Evolutionary conservation across 2,888 invertebrate species (phyloP), one percentile per base, ranked within the genome.

Genomic region (Heliconius ethilla): DNA sequence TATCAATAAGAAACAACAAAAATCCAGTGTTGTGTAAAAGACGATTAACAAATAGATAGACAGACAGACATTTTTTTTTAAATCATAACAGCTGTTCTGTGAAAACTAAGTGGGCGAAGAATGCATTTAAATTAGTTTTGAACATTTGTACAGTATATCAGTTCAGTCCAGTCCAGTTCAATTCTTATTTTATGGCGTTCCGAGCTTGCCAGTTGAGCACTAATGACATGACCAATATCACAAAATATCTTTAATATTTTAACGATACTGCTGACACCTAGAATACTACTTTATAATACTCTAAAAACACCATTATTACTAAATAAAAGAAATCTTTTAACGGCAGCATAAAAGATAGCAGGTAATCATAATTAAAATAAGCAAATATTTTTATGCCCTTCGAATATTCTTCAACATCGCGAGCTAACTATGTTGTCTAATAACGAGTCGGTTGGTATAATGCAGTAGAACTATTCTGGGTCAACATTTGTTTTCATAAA

Each of bases 401-500:
- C 67, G 37, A 37, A 67, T 40, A 67, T 67, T 67, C 40, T 67
- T 40, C 25, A 67, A 67, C 40, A n/a, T n/a, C 37, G 13, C 67
- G 11, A 62, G 37, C 45, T 51, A 51, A 51, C 67, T 67, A 67
- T 67, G 67, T 67, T 40, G 67, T 67, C 67, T 67, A 40, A 40
- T 67, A 40, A 67, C 13, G n/a, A 67, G 67, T 2, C 2, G 25
- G 25, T 62, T 25, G 25, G 25, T 67, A 67, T 67, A 67, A 67
- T 40, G n/a, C 67, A 37, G 37, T 67, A 40, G 40, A 67, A 67
- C 37, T 67, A 40, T 67, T 67, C 67, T 67, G 40, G 40, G 67
- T 67, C 67, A 67, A 67, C 67, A 67, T 67, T 67, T 67, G 67
- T 67, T 67, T 67, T 67, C 40, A 67, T 67, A 67, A 67, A 67